A percentile compares a stretch with the other conserved stretches of the same genome.
phyloP scores from a whole-genome alignment of 2,888 invertebrate genomes.

The Spilosoma lubricipeda region DNA sequence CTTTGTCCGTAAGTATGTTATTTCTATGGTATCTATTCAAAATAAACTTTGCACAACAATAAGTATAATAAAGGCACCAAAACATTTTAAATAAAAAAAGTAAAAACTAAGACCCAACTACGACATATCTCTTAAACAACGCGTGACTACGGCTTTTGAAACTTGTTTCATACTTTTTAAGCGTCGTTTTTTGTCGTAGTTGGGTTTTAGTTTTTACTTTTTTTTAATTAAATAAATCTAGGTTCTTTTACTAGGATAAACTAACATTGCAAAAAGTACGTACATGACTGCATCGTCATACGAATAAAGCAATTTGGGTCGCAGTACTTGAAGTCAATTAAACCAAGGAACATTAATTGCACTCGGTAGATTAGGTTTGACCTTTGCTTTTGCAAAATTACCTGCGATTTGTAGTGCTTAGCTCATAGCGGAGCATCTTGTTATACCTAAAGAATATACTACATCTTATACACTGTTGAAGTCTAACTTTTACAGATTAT shows the following conservation, averaged over 20 bases:
- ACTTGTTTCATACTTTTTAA: too few species aligned
- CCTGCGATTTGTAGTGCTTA: neutral
- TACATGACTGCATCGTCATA: constrained; percentile 32
- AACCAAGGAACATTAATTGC: constrained; percentile 42
- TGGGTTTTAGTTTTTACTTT: too few species aligned
- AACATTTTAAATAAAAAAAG: too few species aligned
- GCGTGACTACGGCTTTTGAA: too few species aligned
- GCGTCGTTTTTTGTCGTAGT: too few species aligned
- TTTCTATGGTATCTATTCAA: too few species aligned
- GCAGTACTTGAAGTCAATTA: constrained; percentile 33
- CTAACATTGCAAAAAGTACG: neutral
- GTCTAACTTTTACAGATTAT: neutral
- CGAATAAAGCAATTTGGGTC: constrained; percentile 47
- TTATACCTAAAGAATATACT: neutral
- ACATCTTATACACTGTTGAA: neutral
- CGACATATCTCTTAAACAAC: too few species aligned
- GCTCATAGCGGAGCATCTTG: neutral
- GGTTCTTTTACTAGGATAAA: neutral
- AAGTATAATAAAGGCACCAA: too few species aligned
- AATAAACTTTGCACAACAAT: too few species aligned
- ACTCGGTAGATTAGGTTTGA: constrained; percentile 41
- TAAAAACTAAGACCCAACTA: too few species aligned
- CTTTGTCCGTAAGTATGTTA: too few species aligned
- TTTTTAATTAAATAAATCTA: neutral
- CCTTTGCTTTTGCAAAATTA: constrained; percentile 42